These are phyloP conservation scores for Scaptomyza cyrtandrae DNA, from an alignment of 2,888 invertebrate species.

Conservation along the genomic window DNA sequence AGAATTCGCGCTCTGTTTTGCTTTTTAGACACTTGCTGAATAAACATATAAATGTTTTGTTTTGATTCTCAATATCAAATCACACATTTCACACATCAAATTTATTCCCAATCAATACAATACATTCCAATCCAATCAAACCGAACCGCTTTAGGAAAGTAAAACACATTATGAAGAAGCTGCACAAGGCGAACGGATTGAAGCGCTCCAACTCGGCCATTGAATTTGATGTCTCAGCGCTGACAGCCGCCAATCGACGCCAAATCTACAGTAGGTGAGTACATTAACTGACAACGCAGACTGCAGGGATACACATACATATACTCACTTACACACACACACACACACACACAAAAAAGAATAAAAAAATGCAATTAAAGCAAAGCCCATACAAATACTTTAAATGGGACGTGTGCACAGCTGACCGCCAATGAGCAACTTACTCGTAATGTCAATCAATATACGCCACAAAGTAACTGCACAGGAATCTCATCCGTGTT, in stretches of 20 bases:
- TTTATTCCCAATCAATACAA: slow-evolving; percentile 7
- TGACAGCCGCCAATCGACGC: slow-evolving; percentile 88
- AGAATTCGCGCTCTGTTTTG: neutral
- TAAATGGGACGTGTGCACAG: slow-evolving; percentile 49
- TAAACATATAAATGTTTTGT: slow-evolving; percentile 4
- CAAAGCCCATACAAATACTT: slow-evolving; percentile 31
- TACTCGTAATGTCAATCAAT: slow-evolving; percentile 10
- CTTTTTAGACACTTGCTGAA: slow-evolving; percentile 39
- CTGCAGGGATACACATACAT: slow-evolving; percentile 17
- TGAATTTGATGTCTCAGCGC: slow-evolving; percentile 87
- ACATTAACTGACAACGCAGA: slow-evolving; percentile 32
- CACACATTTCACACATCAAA: slow-evolving; percentile 29
- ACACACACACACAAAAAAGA: neutral
- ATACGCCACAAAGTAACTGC: slow-evolving; percentile 42
- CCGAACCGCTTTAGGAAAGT: slow-evolving; percentile 77
- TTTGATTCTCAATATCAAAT: slow-evolving; percentile 19
- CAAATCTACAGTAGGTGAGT: slow-evolving; percentile 86
- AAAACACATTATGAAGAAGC: slow-evolving; percentile 86
- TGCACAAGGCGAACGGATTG: slow-evolving; percentile 85
- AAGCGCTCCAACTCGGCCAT: slow-evolving; percentile 89
- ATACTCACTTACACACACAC: slow-evolving; percentile 14
- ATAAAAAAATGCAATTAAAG: slow-evolving; percentile 25
- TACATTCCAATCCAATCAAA: slow-evolving; percentile 10
- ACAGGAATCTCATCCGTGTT: slow-evolving; percentile 53
- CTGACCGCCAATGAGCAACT: slow-evolving; percentile 35